A percentile compares a stretch with the other conserved stretches of the same genome.
Conservation (phyloP, 2,888 invertebrate genomes). For the Ctena decussata region DNA sequence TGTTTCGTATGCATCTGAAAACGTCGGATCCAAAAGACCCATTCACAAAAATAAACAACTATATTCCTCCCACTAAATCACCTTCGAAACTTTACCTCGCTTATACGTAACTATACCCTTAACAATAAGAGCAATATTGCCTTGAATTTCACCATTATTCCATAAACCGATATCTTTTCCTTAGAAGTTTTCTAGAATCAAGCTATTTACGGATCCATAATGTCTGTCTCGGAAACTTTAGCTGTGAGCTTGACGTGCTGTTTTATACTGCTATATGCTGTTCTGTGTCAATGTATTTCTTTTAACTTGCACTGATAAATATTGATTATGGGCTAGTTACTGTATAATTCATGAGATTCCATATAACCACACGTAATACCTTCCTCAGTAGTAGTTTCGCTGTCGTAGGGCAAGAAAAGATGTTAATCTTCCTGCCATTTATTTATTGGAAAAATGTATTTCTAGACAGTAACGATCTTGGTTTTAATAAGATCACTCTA, state of each 20-base stretch:
- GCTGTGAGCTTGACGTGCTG: background rate
- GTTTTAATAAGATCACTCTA: no score
- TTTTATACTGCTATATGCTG: background rate
- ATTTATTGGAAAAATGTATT: no score
- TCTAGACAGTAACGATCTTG: no score
- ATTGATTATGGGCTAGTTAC: conserved; percentile 9
- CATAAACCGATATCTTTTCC: background rate
- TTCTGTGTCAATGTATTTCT: conserved; percentile 3
- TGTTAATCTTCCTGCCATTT: no score
- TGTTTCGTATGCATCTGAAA: no score
- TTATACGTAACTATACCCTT: no score
- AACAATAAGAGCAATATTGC: no score
- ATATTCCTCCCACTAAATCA: no score
- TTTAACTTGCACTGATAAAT: conserved; percentile 9
- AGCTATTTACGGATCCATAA: background rate
- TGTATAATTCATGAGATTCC: conserved; percentile 1
- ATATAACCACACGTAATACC: background rate
- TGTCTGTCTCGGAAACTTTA: background rate
- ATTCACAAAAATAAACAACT: no score
- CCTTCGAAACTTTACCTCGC: no score
- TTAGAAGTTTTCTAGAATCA: background rate
- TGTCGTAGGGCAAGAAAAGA: background rate
- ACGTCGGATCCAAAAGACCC: no score
- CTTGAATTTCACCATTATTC: background rate
- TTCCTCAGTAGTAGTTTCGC: background rate